phyloP scores from a whole-genome alignment of 1,140 invertebrate genomes.

The Galendromus occidentalis region DNA sequence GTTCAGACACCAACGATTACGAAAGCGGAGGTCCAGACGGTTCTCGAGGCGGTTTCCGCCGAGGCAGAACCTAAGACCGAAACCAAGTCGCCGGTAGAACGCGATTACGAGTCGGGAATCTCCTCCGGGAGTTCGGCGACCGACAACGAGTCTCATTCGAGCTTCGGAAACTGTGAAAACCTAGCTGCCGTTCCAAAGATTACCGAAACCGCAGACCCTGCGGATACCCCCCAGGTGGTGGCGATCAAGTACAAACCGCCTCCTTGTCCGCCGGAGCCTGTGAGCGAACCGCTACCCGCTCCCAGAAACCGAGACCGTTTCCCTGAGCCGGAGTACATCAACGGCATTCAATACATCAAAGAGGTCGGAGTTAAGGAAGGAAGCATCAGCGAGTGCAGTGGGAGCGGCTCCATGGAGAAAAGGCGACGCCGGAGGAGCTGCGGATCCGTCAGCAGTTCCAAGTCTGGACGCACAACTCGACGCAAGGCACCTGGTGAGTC shows the following conservation, averaged over 20 bases:
- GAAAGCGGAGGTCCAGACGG: neutral
- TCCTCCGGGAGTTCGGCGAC: neutral
- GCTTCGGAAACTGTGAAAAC: neutral
- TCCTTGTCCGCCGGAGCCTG: neutral
- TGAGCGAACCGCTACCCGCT: neutral
- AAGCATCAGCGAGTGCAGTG: neutral
- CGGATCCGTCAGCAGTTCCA: constrained; percentile 2
- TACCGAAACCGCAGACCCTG: neutral
- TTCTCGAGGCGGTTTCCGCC: neutral
- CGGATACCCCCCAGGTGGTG: neutral
- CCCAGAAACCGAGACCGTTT: neutral
- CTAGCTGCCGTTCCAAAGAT: neutral
- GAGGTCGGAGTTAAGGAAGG: neutral
- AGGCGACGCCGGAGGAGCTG: neutral
- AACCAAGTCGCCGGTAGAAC: neutral
- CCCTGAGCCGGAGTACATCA: neutral
- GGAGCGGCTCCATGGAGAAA: neutral
- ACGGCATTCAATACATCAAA: constrained; percentile 10
- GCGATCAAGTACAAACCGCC: constrained; percentile 9
- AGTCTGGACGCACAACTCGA: constrained; percentile 1
- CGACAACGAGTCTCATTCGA: constrained; percentile 9
- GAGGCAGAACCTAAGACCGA: neutral
- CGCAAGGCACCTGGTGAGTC: neutral
- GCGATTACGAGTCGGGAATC: constrained; percentile 7
- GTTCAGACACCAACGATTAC: neutral